These are phyloP conservation scores for Steatocranus sp. DNA, from an alignment of 2,797 vertebrate genomes.

Conservation along the genomic window DNA sequence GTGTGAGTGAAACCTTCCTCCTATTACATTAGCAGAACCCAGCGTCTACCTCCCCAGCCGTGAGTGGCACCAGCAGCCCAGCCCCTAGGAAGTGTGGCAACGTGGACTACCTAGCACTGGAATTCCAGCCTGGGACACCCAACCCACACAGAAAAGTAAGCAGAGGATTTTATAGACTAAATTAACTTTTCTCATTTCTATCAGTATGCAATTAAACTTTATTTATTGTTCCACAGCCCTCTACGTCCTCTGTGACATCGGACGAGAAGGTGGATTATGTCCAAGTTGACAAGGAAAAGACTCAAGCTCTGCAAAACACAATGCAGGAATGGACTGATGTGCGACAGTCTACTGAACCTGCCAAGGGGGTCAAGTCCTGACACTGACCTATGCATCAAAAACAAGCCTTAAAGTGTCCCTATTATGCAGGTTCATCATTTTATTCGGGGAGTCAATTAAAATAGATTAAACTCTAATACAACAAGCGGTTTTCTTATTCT, in stretches of 20 bases:
- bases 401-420: background rate
- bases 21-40: slow-evolving; percentile 88
- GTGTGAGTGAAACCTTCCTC: slow-evolving; percentile 38
- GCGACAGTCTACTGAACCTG: slow-evolving; percentile 90
- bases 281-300: slow-evolving; percentile 98
- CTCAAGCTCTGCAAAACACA: slow-evolving; percentile 93
- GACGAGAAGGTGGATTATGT: slow-evolving; percentile 99
- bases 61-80: slow-evolving; percentile 96
- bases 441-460: background rate
- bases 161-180: background rate
- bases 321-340: slow-evolving; percentile 99
- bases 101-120: slow-evolving; percentile 94
- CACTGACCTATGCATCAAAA: slow-evolving; percentile 26
- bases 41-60: slow-evolving; percentile 92
- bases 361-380: slow-evolving; percentile 88
- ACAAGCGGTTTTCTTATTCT: background rate
- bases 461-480: background rate
- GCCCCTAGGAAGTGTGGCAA: slow-evolving; percentile 92
- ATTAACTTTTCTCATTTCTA: background rate
- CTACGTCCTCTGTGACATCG: slow-evolving; percentile 91
- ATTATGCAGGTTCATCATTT: background rate
- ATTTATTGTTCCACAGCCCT: slow-evolving; percentile 77
- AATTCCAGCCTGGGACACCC: slow-evolving; percentile 93
- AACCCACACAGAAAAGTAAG: slow-evolving; percentile 94
- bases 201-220: background rate